Conservation (phyloP, 2,797 vertebrate genomes). For the Acanthiza pusilla region DNA sequence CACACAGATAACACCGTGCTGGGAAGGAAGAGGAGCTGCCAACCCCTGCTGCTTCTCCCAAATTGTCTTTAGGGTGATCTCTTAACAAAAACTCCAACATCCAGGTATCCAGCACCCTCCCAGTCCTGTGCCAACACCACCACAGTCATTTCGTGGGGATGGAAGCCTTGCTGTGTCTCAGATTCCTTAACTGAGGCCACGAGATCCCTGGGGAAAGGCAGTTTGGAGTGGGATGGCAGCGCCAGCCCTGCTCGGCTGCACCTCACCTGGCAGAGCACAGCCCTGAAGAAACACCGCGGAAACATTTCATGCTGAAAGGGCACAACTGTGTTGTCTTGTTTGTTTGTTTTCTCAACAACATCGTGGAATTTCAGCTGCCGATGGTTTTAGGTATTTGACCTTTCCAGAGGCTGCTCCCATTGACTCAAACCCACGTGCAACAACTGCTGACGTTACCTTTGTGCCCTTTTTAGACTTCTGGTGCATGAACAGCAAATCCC, state of each 20-base stretch:
- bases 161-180: neutral
- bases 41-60: neutral
- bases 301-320: neutral
- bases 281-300: neutral
- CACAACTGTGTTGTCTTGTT: neutral
- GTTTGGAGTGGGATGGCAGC: neutral
- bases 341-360: neutral
- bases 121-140: accelerated
- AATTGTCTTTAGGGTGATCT: neutral
- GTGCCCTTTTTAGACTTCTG: neutral
- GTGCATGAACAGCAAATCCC: neutral
- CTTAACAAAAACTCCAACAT: accelerated
- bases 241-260: neutral
- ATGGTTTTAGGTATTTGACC: neutral
- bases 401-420: neutral
- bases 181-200: neutral
- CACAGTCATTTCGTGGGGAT: neutral
- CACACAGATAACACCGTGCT: neutral
- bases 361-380: neutral
- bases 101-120: neutral
- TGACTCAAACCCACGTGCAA: neutral
- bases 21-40: neutral
- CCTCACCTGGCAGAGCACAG: neutral
- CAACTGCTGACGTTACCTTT: neutral
- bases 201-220: neutral